Evolutionary conservation across 2,113 vertebrate species (phyloP).

Genomic region (Dicaeum eximium): DNA sequence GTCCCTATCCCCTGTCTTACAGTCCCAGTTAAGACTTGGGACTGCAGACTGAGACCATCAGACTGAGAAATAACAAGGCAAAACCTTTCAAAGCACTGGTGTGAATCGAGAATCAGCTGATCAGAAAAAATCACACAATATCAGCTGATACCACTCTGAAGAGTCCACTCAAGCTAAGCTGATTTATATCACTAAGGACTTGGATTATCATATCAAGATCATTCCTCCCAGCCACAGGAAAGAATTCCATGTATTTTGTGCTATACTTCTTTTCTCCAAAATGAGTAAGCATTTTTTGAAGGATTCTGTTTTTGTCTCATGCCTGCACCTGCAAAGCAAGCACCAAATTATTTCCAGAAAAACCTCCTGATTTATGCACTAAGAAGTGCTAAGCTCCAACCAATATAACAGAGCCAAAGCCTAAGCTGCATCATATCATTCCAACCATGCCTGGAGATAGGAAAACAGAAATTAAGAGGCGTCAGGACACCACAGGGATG

Average conservation of each 20-base stretch:
- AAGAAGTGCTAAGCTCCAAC: constrained; percentile 7
- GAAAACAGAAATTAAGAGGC: background rate
- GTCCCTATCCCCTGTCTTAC: background rate
- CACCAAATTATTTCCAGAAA: constrained; percentile 36
- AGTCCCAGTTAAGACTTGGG: background rate
- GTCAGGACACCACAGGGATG: background rate
- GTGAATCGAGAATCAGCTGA: constrained; percentile 1
- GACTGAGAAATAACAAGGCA: background rate
- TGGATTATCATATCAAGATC: background rate
- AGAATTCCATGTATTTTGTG: background rate
- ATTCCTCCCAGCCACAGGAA: background rate
- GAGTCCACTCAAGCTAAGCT: background rate
- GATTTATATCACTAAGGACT: background rate
- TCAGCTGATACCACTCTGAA: background rate
- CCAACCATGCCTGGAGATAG: background rate
- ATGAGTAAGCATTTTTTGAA: constrained; percentile 46
- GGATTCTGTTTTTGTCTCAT: constrained; percentile 35
- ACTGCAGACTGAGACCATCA: background rate
- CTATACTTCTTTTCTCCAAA: constrained; percentile 2
- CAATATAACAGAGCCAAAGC: background rate
- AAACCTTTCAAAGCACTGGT: background rate
- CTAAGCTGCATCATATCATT: background rate
- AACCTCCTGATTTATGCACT: background rate
- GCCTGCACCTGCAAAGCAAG: constrained; percentile 49
- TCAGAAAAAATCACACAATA: background rate